Base-by-base conservation (phyloP, 2,888 invertebrate genomes). In the Cyaniris semiargus region DNA sequence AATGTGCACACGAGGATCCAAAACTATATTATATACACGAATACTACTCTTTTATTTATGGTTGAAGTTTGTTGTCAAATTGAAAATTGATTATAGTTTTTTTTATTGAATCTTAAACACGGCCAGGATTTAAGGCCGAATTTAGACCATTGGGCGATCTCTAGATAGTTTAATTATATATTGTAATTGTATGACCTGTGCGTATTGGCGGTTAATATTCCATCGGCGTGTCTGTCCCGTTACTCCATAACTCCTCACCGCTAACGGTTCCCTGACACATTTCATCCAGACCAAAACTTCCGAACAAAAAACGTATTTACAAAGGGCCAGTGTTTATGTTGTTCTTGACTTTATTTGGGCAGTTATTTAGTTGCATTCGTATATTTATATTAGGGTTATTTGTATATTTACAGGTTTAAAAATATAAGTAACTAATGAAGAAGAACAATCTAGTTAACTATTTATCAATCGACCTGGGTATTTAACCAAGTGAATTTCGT, bases 221-320 rank as follows among this genome's bases (percentile, higher is more conserved):
- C 13, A 27, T 31, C 27, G 27, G 27, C 31, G 66, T 66, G 27
- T 27, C 27, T 31, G 66, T 66, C 27, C 66, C 66, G 66, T 66
- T 66, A 66, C 66, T 27, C 66, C 27, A 66, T 27, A 27, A 66
- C 27, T 27, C 27, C 27, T 27, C 15, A 27, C 27, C 66, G 27
- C 15, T 66, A 66, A 66, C 66, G 66, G 66, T 66, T 66, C 27
- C 27, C 27, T 27, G 66, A 27, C 66, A 66, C 66, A 66, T 66
- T 66, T 66, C 66, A 66, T 66, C 66, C 66, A 66, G 66, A 66
- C 66, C 66, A 66, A 66, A 27, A 66, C 27, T 66, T 27, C 27
- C 27, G 6, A 27, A 66, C 27, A 66, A 66, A 66, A 66, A 66
- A 66, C 66, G 66, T 27, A 15, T 53, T 48, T 18, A 53, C 15